These are phyloP conservation scores for Polia nebulosa DNA, from an alignment of 2,888 invertebrate species.

Conservation along the genomic window DNA sequence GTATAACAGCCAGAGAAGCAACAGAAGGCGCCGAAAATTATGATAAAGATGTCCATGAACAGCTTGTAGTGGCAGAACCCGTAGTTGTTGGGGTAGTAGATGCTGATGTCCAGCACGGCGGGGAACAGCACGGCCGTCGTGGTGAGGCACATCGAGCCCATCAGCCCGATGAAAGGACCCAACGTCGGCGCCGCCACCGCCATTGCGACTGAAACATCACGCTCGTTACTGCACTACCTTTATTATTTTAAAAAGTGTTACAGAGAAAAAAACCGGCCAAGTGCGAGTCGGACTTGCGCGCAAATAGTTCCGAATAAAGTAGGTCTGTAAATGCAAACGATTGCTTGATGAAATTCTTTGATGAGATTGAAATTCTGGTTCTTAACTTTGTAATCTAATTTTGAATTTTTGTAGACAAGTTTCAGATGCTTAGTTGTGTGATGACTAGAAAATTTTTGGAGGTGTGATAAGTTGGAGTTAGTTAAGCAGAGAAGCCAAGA, in stretches of 20 bases:
- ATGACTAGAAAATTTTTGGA: too few relatives aligned
- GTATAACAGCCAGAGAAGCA: slow-evolving; percentile 77
- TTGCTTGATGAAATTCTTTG: too few relatives aligned
- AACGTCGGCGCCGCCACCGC: slow-evolving; percentile 94
- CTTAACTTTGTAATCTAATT: too few relatives aligned
- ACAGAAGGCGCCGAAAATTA: slow-evolving; percentile 68
- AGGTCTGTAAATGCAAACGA: too few relatives aligned
- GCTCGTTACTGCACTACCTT: not conserved
- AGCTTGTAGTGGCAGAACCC: slow-evolving; percentile 72
- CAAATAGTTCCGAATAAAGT: too few relatives aligned
- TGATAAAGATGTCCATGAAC: slow-evolving; percentile 71
- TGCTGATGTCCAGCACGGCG: slow-evolving; percentile 89
- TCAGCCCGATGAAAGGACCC: slow-evolving; percentile 94
- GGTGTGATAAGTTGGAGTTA: too few relatives aligned
- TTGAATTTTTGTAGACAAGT: too few relatives aligned
- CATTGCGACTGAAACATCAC: slow-evolving; percentile 66
- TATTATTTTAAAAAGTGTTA: not conserved
- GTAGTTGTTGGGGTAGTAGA: slow-evolving; percentile 75
- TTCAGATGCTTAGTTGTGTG: not conserved
- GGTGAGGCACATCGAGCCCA: slow-evolving; percentile 97
- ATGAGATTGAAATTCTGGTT: too few relatives aligned
- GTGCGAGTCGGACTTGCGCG: too few relatives aligned
- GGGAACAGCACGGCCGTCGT: slow-evolving; percentile 96
- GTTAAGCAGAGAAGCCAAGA: too few relatives aligned
- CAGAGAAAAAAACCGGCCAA: too few relatives aligned